Conservation (phyloP, 2,888 invertebrate species). For the Masnerella sp. region DNA sequence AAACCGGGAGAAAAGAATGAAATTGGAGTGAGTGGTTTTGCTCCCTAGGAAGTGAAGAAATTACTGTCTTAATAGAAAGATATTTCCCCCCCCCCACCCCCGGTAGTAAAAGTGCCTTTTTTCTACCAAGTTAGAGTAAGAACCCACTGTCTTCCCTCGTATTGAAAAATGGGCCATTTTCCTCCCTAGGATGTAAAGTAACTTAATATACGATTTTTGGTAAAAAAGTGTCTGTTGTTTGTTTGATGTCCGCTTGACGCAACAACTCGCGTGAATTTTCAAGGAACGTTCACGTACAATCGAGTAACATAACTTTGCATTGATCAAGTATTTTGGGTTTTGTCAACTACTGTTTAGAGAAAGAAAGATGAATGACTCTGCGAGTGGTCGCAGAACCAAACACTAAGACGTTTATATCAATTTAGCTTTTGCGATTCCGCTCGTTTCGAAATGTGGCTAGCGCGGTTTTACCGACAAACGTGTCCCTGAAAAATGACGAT, state of each 20-base stretch:
- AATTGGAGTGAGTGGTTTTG: too few relatives aligned
- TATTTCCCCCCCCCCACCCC: too few relatives aligned
- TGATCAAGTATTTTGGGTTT: constrained; percentile 6
- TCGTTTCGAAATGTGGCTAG: constrained; percentile 24
- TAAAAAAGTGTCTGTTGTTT: neutral
- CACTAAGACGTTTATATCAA: constrained; percentile 56
- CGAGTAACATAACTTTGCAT: constrained; percentile 8
- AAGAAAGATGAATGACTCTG: constrained; percentile 31
- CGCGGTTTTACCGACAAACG: constrained; percentile 44
- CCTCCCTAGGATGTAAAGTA: too few relatives aligned
- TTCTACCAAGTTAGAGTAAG: too few relatives aligned
- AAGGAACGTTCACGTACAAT: constrained; percentile 52
- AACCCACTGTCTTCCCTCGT: too few relatives aligned
- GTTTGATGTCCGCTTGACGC: constrained; percentile 29
- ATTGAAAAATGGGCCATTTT: too few relatives aligned
- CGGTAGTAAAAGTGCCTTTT: too few relatives aligned
- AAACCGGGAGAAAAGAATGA: too few relatives aligned
- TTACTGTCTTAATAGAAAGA: too few relatives aligned
- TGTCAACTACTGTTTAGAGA: constrained; percentile 11
- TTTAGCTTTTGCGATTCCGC: constrained; percentile 47
- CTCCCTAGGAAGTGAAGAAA: too few relatives aligned
- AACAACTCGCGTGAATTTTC: constrained; percentile 55
- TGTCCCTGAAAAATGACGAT: constrained; percentile 59
- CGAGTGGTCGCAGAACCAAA: constrained; percentile 42
- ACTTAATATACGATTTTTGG: neutral